phyloP scores from a whole-genome alignment of 2,888 invertebrate genomes.

The Agrochola lota region DNA sequence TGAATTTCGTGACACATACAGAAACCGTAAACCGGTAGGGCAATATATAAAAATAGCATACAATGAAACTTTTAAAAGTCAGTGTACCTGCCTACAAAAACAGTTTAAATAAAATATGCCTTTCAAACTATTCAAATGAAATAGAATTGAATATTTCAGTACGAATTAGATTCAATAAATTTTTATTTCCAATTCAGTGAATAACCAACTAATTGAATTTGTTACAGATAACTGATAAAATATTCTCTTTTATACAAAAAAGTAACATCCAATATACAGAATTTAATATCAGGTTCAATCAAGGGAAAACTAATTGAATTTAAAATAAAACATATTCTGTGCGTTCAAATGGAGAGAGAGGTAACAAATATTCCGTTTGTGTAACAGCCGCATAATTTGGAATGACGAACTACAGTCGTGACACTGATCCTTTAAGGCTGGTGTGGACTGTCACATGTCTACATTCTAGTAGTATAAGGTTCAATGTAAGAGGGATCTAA shows the following conservation, averaged over 20 bases:
- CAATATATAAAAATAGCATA: no score
- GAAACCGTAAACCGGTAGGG: no score
- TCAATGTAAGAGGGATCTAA: background rate
- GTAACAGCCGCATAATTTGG: background rate
- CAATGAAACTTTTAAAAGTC: slow-evolving; percentile 4
- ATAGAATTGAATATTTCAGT: slow-evolving; percentile 22
- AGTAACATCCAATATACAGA: slow-evolving; percentile 13
- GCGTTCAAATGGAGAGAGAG: background rate
- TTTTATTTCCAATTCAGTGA: slow-evolving; percentile 34
- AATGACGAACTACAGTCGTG: background rate
- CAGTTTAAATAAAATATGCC: slow-evolving; percentile 17
- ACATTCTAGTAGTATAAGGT: background rate
- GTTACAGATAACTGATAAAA: slow-evolving; percentile 30
- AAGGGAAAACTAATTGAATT: slow-evolving; percentile 43
- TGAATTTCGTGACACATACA: no score
- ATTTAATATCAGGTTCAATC: slow-evolving; percentile 39
- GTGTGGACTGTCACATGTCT: background rate
- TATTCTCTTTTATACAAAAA: slow-evolving; percentile 53
- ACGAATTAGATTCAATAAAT: slow-evolving; percentile 16
- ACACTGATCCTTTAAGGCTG: background rate
- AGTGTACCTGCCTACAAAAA: slow-evolving; percentile 7
- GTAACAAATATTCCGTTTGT: slow-evolving; percentile 29
- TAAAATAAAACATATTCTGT: slow-evolving; percentile 50
- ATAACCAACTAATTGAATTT: slow-evolving; percentile 44
- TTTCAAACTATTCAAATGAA: slow-evolving; percentile 35